Evolutionary conservation across 1,140 invertebrate species (phyloP).

Genomic region (Caerostris extrusa): DNA sequence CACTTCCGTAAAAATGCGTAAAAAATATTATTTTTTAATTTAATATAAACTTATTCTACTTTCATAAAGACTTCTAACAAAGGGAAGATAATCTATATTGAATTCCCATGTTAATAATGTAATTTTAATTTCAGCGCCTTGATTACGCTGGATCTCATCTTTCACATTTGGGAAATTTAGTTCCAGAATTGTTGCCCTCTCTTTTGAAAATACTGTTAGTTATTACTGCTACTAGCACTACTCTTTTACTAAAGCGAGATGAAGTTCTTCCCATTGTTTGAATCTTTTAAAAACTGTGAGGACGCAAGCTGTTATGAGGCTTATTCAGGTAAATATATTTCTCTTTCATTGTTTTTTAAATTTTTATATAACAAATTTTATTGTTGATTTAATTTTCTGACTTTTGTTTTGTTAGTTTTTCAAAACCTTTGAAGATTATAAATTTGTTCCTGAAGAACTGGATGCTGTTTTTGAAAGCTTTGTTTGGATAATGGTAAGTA

Average conservation of each 20-base stretch:
- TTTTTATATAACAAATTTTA: neutral
- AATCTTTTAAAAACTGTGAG: conserved; percentile 85
- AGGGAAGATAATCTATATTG: too few relatives aligned
- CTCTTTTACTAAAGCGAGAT: conserved; percentile 83
- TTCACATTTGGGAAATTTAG: conserved; percentile 91
- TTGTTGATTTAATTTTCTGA: neutral
- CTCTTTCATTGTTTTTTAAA: neutral
- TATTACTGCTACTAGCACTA: conserved; percentile 85
- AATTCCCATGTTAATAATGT: too few relatives aligned
- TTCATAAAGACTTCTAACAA: too few relatives aligned
- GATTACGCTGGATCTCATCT: conserved; percentile 86
- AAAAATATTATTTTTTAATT: neutral
- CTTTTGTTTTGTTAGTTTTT: conserved; percentile 86
- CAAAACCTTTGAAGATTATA: conserved; percentile 88
- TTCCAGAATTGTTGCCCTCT: conserved; percentile 86
- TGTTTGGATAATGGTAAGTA: conserved; percentile 89
- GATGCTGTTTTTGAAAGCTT: conserved; percentile 89
- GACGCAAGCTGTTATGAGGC: conserved; percentile 79
- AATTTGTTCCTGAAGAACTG: conserved; percentile 87
- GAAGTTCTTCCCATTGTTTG: conserved; percentile 80
- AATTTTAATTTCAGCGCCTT: conserved; percentile 56
- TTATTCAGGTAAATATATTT: conserved; percentile 80
- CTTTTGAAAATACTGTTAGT: conserved; percentile 88
- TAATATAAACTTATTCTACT: too few relatives aligned
- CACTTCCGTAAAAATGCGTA: too few relatives aligned